phyloP scores from a whole-genome alignment of 1,140 invertebrate species.

The Brachionus sp. region DNA sequence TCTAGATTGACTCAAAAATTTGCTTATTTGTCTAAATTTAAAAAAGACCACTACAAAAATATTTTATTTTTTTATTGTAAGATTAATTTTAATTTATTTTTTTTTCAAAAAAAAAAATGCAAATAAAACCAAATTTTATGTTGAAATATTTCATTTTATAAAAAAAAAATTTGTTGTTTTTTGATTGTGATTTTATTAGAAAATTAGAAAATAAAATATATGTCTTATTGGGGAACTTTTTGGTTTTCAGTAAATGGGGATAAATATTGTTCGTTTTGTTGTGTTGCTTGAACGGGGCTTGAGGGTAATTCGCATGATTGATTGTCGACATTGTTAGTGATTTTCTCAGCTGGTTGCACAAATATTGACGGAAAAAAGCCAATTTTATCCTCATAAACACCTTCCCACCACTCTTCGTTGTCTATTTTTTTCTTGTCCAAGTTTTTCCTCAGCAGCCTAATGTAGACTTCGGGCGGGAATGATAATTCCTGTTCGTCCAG shows the following conservation, averaged over 20 bases:
- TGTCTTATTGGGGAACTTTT: conserved; percentile 20
- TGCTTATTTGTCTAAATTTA: neutral
- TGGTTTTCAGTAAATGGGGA: conserved; percentile 24
- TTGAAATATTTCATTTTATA: too few species aligned
- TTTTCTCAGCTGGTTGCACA: neutral
- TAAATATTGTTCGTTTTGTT: neutral
- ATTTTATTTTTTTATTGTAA: neutral
- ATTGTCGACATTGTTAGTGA: neutral
- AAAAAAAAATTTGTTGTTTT: too few species aligned
- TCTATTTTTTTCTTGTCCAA: neutral
- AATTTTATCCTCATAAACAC: conserved; percentile 36
- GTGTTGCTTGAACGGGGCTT: neutral
- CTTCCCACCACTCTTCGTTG: conserved; percentile 44
- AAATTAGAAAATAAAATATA: neutral
- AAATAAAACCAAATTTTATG: too few species aligned
- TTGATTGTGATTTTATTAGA: neutral
- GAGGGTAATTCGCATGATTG: neutral
- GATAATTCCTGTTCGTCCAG: conserved; percentile 17
- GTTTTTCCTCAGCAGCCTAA: neutral
- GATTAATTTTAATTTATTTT: too few species aligned
- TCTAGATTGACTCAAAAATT: neutral
- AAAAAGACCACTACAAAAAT: neutral
- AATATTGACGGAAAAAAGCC: conserved; percentile 41
- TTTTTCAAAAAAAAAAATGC: too few species aligned
- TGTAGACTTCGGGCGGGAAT: conserved; percentile 21